Percentiles rank a stretch among this genome's conserved stretches.
These are phyloP conservation scores for Lepisosteus oculatus DNA, from an alignment of 2,113 vertebrate species.

Conservation along the genomic window DNA sequence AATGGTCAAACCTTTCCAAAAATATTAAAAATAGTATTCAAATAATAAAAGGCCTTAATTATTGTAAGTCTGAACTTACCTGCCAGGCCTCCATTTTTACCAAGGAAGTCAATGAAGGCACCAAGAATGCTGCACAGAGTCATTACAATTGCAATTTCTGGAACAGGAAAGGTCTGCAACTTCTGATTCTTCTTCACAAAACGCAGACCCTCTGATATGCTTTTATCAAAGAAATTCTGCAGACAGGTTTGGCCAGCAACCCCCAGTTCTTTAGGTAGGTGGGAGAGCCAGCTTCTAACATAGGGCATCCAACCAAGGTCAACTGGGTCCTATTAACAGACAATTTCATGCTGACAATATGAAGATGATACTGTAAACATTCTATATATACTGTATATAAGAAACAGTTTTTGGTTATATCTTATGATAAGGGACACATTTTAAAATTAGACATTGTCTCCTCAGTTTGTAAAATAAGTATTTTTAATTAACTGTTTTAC, in stretches of 20 bases:
- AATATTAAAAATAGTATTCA: no score
- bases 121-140: constrained; percentile 57
- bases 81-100: constrained; percentile 26
- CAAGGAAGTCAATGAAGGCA: constrained; percentile 52
- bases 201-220: constrained; percentile 29
- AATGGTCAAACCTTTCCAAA: no score
- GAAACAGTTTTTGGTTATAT: no score
- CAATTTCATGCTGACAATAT: no score
- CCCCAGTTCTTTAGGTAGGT: constrained; percentile 33
- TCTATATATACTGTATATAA: neutral
- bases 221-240: constrained; percentile 40
- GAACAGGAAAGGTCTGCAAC: constrained; percentile 37
- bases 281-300: constrained; percentile 43
- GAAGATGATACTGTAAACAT: neutral
- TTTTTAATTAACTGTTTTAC: no score
- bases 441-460: no score
- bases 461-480: no score
- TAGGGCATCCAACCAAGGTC: constrained; percentile 50
- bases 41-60: no score
- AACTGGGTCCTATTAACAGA: constrained; percentile 38
- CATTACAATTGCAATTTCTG: constrained; percentile 35
- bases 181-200: constrained; percentile 42
- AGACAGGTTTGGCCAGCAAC: constrained; percentile 30
- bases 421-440: no score
- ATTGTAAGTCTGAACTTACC: constrained; percentile 27